These are phyloP conservation scores for Maniola jurtina DNA, from an alignment of 1,140 invertebrate genomes.

Conservation along the genomic window DNA sequence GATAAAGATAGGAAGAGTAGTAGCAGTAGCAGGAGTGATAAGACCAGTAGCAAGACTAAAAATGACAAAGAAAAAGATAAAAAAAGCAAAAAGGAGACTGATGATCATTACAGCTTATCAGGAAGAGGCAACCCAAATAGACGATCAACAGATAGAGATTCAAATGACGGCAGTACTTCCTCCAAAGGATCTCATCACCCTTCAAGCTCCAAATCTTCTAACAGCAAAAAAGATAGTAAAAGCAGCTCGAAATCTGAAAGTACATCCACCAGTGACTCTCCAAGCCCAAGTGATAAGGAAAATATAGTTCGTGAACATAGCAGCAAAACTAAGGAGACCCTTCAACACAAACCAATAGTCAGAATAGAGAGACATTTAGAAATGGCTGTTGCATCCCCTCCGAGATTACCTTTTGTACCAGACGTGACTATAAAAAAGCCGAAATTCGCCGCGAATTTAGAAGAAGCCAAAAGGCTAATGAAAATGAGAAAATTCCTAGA, in stretches of 20 bases:
- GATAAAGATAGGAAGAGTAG: conserved; percentile 75
- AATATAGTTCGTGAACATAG: conserved; percentile 39
- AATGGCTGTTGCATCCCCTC: conserved; percentile 48
- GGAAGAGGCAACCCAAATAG: conserved; percentile 71
- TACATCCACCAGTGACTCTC: conserved; percentile 66
- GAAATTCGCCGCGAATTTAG: conserved; percentile 81
- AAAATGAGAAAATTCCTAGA: conserved; percentile 82
- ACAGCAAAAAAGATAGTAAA: conserved; percentile 61
- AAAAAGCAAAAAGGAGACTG: conserved; percentile 73
- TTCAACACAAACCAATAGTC: conserved; percentile 52
- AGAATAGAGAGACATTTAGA: conserved; percentile 65
- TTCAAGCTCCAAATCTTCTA: conserved; percentile 57
- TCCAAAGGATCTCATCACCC: conserved; percentile 67
- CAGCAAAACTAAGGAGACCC: conserved; percentile 38
- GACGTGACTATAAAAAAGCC: conserved; percentile 78
- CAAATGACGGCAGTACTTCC: conserved; percentile 79
- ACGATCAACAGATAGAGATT: conserved; percentile 80
- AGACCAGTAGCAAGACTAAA: conserved; percentile 45
- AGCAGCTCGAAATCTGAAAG: conserved; percentile 69
- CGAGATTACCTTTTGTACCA: conserved; percentile 55
- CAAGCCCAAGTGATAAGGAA: conserved; percentile 70
- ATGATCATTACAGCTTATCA: conserved; percentile 80
- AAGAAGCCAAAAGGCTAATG: conserved; percentile 81
- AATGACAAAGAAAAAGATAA: conserved; percentile 69
- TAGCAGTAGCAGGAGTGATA: conserved; percentile 41